Conservation (phyloP, 1,140 invertebrate genomes). For the Neomicropteryx cornuta region DNA sequence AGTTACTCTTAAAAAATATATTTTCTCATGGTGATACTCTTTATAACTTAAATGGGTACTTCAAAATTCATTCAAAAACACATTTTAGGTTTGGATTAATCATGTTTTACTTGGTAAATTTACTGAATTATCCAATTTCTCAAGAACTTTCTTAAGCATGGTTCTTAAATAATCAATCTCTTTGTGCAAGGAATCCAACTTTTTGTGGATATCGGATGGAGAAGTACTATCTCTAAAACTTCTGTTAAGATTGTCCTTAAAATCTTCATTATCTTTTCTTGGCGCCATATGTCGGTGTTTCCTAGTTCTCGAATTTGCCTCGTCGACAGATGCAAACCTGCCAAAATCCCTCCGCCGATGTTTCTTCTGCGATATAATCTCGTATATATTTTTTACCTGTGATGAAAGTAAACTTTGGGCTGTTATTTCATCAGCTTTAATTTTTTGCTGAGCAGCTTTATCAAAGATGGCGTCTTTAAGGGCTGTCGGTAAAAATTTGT, state of each 20-base stretch:
- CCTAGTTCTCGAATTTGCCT: background rate
- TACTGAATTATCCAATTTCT: background rate
- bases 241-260: slow-evolving; percentile 22
- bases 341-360: slow-evolving; percentile 1
- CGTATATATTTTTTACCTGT: slow-evolving; percentile 26
- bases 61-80: too few species aligned
- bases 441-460: slow-evolving; percentile 25
- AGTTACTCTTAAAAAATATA: too few species aligned
- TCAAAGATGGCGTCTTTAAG: slow-evolving; percentile 27
- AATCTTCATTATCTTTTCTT: slow-evolving; percentile 21
- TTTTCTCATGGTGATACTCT: too few species aligned
- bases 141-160: background rate
- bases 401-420: slow-evolving; percentile 19
- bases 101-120: too few species aligned
- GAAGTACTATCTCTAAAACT: slow-evolving; percentile 20
- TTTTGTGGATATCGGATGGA: slow-evolving; percentile 6
- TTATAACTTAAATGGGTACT: too few species aligned
- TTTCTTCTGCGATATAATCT: slow-evolving; percentile 12
- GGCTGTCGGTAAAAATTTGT: slow-evolving; percentile 21
- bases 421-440: slow-evolving; percentile 21
- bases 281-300: slow-evolving; percentile 15
- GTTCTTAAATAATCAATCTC: background rate
- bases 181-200: background rate
- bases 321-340: background rate
- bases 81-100: too few species aligned